These are phyloP conservation scores for Anhinga rufa DNA, from an alignment of 2,113 vertebrate genomes.

Conservation along the genomic window DNA sequence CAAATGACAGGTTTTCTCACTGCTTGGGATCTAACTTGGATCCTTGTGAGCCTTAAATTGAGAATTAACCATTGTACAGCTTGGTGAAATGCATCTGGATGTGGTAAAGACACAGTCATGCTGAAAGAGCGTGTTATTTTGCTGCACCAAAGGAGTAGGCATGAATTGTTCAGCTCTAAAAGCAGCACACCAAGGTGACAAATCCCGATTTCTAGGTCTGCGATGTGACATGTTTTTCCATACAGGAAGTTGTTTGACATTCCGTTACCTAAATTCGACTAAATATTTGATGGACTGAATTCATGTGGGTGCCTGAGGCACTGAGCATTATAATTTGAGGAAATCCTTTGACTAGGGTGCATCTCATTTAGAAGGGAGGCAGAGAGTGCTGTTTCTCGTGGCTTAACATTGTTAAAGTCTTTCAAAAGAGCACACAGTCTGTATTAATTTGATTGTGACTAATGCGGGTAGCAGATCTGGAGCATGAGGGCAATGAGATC, in stretches of 20 bases:
- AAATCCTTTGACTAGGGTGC: background rate
- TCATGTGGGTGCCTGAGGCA: background rate
- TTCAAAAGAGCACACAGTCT: background rate
- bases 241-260: background rate
- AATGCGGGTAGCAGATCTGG: background rate
- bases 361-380: background rate
- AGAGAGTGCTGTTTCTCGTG: background rate
- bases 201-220: background rate
- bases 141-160: background rate
- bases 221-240: background rate
- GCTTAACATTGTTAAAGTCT: background rate
- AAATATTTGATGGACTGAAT: background rate
- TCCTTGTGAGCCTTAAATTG: background rate
- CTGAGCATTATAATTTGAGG: background rate
- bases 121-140: background rate
- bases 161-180: background rate
- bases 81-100: background rate
- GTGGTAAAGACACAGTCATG: background rate
- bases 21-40: background rate
- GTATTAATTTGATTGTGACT: background rate
- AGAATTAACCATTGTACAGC: background rate
- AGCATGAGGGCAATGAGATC: background rate
- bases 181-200: background rate
- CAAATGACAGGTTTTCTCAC: background rate
- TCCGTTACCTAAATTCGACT: background rate